phyloP scores from a whole-genome alignment of 2,113 vertebrate species.

The Sula dactylatra region DNA sequence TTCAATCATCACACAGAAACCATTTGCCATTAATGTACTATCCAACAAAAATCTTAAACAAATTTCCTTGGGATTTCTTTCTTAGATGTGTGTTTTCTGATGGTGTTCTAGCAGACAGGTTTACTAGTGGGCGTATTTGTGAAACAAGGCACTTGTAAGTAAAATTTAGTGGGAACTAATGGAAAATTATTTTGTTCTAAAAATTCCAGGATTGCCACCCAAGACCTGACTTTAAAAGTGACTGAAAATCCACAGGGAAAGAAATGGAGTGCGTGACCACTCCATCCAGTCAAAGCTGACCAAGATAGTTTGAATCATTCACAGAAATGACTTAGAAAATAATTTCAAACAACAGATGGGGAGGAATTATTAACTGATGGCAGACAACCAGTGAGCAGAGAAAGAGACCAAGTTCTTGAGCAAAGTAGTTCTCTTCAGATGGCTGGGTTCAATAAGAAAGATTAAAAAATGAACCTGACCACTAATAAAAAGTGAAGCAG shows the following conservation, averaged over 20 bases:
- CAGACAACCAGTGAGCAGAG: not conserved
- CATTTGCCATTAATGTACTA: not conserved
- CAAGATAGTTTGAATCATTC: not conserved
- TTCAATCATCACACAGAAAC: not conserved
- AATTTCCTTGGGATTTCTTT: not conserved
- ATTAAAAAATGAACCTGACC: not conserved
- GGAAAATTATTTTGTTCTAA: not conserved
- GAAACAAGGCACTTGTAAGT: not conserved
- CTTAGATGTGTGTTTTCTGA: not conserved
- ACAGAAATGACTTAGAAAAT: constrained; percentile 14
- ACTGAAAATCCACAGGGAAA: not conserved
- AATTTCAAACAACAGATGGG: constrained; percentile 15
- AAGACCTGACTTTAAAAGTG: not conserved
- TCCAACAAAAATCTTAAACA: not conserved
- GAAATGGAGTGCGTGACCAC: not conserved
- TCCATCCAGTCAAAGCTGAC: not conserved
- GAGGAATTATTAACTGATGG: constrained; percentile 23
- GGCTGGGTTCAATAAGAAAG: not conserved
- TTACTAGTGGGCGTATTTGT: not conserved
- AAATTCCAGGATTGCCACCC: not conserved
- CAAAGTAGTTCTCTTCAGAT: constrained; percentile 6
- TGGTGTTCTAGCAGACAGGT: not conserved
- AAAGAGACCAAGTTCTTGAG: not conserved
- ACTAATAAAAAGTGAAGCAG: not conserved
- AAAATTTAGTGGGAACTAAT: not conserved